These are phyloP conservation scores for Leptosomus discolor DNA, from an alignment of 2,113 vertebrate genomes.

Conservation along the genomic window DNA sequence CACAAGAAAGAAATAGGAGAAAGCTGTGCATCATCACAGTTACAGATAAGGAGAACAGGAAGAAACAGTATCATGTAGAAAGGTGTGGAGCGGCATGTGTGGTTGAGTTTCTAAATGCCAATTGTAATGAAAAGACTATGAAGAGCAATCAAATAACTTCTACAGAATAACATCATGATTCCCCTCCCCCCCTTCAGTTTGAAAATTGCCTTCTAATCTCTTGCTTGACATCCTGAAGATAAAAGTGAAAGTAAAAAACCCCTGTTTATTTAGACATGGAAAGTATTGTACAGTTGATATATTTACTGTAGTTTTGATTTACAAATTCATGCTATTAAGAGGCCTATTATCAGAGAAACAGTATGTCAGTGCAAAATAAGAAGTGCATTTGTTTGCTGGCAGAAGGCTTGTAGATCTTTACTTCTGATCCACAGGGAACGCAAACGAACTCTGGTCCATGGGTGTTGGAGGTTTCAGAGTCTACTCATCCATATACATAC, in stretches of 20 bases:
- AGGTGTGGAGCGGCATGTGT: slow-evolving; percentile 79
- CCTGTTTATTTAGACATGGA: slow-evolving; percentile 60
- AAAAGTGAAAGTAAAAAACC: slow-evolving; percentile 53
- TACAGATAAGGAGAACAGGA: slow-evolving; percentile 86
- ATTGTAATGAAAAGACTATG: slow-evolving; percentile 79
- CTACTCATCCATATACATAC: neutral
- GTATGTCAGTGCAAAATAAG: neutral
- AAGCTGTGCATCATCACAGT: slow-evolving; percentile 82
- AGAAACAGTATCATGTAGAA: slow-evolving; percentile 74
- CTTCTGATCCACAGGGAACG: slow-evolving; percentile 2
- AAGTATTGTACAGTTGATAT: slow-evolving; percentile 23
- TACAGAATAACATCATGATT: slow-evolving; percentile 61
- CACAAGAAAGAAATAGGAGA: slow-evolving; percentile 84
- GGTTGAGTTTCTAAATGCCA: slow-evolving; percentile 84
- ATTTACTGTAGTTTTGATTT: slow-evolving; percentile 61
- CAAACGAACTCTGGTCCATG: neutral
- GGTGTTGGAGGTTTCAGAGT: neutral
- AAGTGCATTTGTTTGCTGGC: slow-evolving; percentile 28
- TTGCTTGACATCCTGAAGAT: slow-evolving; percentile 69
- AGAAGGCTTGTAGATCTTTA: slow-evolving; percentile 8
- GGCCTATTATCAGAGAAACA: neutral
- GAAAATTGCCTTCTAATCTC: slow-evolving; percentile 74
- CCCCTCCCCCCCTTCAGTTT: slow-evolving; percentile 42
- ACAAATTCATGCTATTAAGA: slow-evolving; percentile 39
- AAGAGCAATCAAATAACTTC: slow-evolving; percentile 78